These are phyloP conservation scores for Darwinula stevensoni DNA, from an alignment of 2,888 invertebrate genomes.

Conservation along the genomic window DNA sequence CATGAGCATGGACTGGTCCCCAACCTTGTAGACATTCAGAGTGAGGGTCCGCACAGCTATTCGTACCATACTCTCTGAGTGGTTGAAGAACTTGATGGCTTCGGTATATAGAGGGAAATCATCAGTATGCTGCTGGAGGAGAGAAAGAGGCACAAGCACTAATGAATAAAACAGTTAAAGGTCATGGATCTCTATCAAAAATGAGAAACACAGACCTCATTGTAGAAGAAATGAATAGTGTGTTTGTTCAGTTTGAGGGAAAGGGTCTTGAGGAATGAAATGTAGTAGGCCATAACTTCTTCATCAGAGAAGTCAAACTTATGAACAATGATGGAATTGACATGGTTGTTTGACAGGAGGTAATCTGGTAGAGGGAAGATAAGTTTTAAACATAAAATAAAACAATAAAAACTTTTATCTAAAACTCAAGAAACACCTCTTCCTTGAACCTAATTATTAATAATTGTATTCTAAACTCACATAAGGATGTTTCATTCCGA, in stretches of 20 bases:
- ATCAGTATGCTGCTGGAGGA: slow-evolving; percentile 54
- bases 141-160: slow-evolving; percentile 10
- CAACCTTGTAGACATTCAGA: slow-evolving; percentile 75
- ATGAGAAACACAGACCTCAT: slow-evolving; percentile 39
- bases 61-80: slow-evolving; percentile 93
- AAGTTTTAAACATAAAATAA: background rate
- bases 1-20: slow-evolving; percentile 73
- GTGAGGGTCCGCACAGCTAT: slow-evolving; percentile 94
- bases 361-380: slow-evolving; percentile 57
- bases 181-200: slow-evolving; percentile 9
- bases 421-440: no score
- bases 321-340: slow-evolving; percentile 96
- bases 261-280: slow-evolving; percentile 90
- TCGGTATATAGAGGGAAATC: slow-evolving; percentile 98
- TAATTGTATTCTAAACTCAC: slow-evolving; percentile 24
- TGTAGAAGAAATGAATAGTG: slow-evolving; percentile 98
- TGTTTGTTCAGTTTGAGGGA: slow-evolving; percentile 90
- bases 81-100: slow-evolving; percentile 97
- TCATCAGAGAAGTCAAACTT: slow-evolving; percentile 99
- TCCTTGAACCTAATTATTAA: slow-evolving; percentile 5
- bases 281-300: slow-evolving; percentile 99
- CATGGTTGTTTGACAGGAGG: slow-evolving; percentile 93
- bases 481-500: slow-evolving; percentile 87
- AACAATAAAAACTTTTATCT: background rate
- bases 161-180: slow-evolving; percentile 5